A percentile compares a stretch with the other conserved stretches of the same genome.
Conservation (phyloP, 1,140 invertebrate species). For the Drosophila mauritiana region DNA sequence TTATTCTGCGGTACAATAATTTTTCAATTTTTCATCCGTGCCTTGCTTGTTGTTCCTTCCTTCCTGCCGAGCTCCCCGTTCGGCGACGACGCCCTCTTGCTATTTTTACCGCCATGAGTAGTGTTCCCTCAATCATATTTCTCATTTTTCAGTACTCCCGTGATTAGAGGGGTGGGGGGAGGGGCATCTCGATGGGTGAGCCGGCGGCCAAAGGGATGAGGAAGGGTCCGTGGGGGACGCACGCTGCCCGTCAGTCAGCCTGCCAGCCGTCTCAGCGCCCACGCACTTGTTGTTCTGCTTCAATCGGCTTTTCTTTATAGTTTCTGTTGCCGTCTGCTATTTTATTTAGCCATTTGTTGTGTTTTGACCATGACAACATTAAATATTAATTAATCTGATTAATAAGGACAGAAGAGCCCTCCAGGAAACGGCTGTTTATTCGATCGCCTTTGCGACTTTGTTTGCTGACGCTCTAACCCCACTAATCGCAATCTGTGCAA, state of each 20-base stretch:
- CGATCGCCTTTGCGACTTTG: conserved; percentile 9
- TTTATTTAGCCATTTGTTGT: conserved; percentile 51
- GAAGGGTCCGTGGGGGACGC: conserved; percentile 10
- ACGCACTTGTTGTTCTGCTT: conserved; percentile 59
- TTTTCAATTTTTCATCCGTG: conserved; percentile 64
- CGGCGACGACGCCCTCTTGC: conserved; percentile 42
- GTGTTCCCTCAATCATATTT: conserved; percentile 79
- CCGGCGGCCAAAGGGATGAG: background rate
- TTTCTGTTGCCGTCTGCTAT: conserved; percentile 55
- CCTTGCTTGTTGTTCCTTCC: conserved; percentile 41
- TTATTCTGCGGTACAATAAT: conserved; percentile 68
- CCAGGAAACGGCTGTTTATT: conserved; percentile 15
- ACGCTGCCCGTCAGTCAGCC: conserved; percentile 48
- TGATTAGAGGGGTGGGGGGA: conserved; percentile 7
- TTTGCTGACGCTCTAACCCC: conserved; percentile 54
- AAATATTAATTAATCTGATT: conserved; percentile 81
- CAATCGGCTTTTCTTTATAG: conserved; percentile 47
- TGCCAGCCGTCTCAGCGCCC: conserved; percentile 41
- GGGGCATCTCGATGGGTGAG: background rate
- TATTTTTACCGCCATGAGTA: conserved; percentile 77
- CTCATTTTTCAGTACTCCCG: conserved; percentile 67
- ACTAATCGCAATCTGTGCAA: conserved; percentile 58
- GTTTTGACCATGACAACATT: conserved; percentile 79
- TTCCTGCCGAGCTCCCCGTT: conserved; percentile 4
- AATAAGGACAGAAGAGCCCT: conserved; percentile 54